Conservation (phyloP, 2,888 invertebrate genomes). For the Trachelus stipa region DNA sequence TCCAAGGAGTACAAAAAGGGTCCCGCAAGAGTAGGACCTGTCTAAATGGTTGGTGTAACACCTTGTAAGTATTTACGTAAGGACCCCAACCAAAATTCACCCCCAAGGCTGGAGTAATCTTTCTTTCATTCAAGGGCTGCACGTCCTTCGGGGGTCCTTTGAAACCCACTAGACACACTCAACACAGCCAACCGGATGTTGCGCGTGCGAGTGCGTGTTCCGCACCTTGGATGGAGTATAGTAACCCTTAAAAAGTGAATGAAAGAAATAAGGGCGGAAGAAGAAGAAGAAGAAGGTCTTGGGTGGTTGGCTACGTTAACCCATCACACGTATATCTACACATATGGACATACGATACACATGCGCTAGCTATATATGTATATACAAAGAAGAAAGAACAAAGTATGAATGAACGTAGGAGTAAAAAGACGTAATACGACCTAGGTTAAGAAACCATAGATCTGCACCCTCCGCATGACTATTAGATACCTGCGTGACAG, state of each 20-base stretch:
- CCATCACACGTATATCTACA: background rate
- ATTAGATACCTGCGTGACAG: constrained; percentile 31
- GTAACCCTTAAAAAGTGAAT: constrained; percentile 33
- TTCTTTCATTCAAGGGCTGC: constrained; percentile 37
- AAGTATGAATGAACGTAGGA: constrained; percentile 47
- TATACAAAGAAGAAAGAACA: background rate
- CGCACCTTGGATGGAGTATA: constrained; percentile 6
- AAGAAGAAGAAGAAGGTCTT: constrained; percentile 20
- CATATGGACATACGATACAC: too few relatives aligned
- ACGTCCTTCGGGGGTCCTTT: constrained; percentile 2
- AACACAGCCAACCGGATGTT: constrained; percentile 1
- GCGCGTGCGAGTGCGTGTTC: background rate
- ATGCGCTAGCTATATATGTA: too few relatives aligned
- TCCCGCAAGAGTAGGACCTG: constrained; percentile 43
- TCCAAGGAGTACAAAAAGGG: background rate
- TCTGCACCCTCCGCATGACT: constrained; percentile 31
- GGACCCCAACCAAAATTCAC: constrained; percentile 33
- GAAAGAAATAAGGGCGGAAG: constrained; percentile 27
- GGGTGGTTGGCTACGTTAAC: constrained; percentile 6
- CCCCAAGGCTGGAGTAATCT: constrained; percentile 33
- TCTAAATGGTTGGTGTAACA: constrained; percentile 41
- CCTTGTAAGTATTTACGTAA: constrained; percentile 48
- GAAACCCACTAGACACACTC: background rate
- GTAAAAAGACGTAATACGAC: constrained; percentile 53
- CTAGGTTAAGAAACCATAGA: constrained; percentile 58